Evolutionary conservation across 2,113 vertebrate genomes (phyloP), one percentile per base, ranked within the genome.

Genomic region (Trogon surrucura): DNA sequence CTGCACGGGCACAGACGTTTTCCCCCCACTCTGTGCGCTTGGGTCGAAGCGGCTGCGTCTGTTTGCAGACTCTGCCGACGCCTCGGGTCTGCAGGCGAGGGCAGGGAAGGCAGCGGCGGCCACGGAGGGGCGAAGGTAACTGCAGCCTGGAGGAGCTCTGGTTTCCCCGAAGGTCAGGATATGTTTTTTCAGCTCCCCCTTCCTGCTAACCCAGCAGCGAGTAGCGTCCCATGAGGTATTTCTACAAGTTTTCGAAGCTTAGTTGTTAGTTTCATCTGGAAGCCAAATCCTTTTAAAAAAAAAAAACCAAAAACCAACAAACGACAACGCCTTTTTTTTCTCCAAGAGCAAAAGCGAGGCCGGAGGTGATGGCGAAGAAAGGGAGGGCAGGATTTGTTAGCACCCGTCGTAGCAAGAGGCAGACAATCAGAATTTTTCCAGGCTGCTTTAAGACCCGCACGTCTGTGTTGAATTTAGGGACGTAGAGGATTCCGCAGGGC

Each of bases 31-130:
- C 23, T 21, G 19, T 22, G 70, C 5, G 25, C 14, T 58, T 60
- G 1, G 13, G 17, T 6, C 4, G 1, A 13, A 77, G 64, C 50
- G 2, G 45, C 3, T 21, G n/a, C 16, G 1, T 23, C 44, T 3
- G 9, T 21, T 6, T 4, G 10, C n/a, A 10, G 69, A 81, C 47
- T 45, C 56, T 3, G 11, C 54, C 6, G 51, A 2, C 13, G 22
- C 10, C 53, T 2, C 1, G 50, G 50, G 17, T 5, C 45, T 48
- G 0, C 4, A 5, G 85, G 30, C 6, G 2, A 15, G 10, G 36
- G 36, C 9, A 23, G n/a, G 47, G 58, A 5, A 32, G 0, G 3
- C 7, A 18, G 45, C 3, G 4, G 57, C 6, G 15, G 56, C 44
- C 16, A 13, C 0, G 27, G 44, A 9, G 54, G 73, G 80, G 11